These are phyloP conservation scores for Sclerodermus sp. DNA, from an alignment of 2,888 invertebrate genomes.

Conservation along the genomic window DNA sequence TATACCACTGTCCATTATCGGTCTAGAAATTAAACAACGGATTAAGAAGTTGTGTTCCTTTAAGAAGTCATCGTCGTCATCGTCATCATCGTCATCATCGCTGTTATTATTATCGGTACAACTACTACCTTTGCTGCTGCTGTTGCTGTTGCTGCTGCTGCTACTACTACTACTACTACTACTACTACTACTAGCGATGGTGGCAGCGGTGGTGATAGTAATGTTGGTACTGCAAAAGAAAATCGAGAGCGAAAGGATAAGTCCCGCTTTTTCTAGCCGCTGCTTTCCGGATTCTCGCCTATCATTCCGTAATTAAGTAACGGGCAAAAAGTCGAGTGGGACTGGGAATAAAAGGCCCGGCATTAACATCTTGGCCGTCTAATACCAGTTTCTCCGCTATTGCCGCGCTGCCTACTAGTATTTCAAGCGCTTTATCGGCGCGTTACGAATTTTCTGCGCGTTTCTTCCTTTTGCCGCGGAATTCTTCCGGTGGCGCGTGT, in stretches of 20 bases:
- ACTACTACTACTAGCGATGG: too few relatives aligned
- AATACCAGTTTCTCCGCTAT: constrained; percentile 16
- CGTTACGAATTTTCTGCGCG: neutral
- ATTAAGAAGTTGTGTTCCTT: constrained; percentile 22
- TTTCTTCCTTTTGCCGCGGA: neutral
- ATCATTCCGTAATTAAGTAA: constrained; percentile 25
- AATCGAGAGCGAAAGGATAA: constrained; percentile 1
- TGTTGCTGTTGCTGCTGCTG: too few relatives aligned
- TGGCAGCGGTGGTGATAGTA: constrained; percentile 10
- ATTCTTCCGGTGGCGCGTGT: neutral
- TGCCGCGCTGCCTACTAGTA: constrained; percentile 14
- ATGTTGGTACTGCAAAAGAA: constrained; percentile 10
- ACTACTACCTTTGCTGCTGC: too few relatives aligned
- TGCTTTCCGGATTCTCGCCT: constrained; percentile 21
- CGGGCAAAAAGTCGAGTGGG: too few relatives aligned
- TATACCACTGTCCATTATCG: constrained; percentile 14
- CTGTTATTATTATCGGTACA: constrained; percentile 21
- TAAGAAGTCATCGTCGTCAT: constrained; percentile 14
- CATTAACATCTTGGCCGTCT: too few relatives aligned
- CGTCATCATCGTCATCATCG: constrained; percentile 16
- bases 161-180: too few relatives aligned
- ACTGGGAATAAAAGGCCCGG: too few relatives aligned
- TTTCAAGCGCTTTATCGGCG: constrained; percentile 20
- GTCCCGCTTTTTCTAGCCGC: neutral
- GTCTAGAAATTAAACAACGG: constrained; percentile 16